Evolutionary conservation across 2,797 vertebrate species (phyloP), one percentile per base, ranked within the genome.

Genomic region (Protosalanx chinensis): DNA sequence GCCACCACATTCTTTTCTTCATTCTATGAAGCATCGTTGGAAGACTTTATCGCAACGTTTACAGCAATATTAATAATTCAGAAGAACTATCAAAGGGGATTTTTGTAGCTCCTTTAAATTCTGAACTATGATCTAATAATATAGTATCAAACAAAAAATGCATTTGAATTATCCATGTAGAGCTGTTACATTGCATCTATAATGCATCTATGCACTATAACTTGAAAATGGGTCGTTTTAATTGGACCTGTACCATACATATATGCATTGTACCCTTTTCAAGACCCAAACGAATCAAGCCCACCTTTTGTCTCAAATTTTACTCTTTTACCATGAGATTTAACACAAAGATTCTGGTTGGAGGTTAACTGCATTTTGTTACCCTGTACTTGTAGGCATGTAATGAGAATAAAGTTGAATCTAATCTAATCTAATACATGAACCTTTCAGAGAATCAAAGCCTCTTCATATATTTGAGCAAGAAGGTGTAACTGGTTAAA

Each of bases 1-100:
- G 70, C 46, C 67, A 65, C 6, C 27, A 76, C 62, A 68, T 78
- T 77, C 80, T 86, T 81, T 82, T 65, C 67, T 67, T 67, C 64
- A 74, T 82, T 7, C 37, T 41, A 76, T 72, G 69, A 82, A 69
- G 62, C 71, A 73, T 41, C 37, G 8, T 41, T 8, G 37, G 37
- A 12, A 41, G 1, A 8, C 37, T 72, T 66, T 63, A 67, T 37
- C 71, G 57, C 70, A 61, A 58, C 71, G 70, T 66, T n/a, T 72
- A 70, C 58, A 23, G 32, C 37, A 66, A 57, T 60, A 51, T 61
- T 68, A 59, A 80, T 80, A 27, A 29, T 27, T 30, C 20, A 29
- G 8, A 12, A 12, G 27, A n/a, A 53, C 18, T 53, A 16, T 53
- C 51, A 53, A 16, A 53, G 51, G 51, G 51, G 15, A 18, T 41